Evolutionary conservation across 1,140 invertebrate genomes (phyloP), one percentile per base, ranked within the genome.

Genomic region (Paraescarpia echinospica): DNA sequence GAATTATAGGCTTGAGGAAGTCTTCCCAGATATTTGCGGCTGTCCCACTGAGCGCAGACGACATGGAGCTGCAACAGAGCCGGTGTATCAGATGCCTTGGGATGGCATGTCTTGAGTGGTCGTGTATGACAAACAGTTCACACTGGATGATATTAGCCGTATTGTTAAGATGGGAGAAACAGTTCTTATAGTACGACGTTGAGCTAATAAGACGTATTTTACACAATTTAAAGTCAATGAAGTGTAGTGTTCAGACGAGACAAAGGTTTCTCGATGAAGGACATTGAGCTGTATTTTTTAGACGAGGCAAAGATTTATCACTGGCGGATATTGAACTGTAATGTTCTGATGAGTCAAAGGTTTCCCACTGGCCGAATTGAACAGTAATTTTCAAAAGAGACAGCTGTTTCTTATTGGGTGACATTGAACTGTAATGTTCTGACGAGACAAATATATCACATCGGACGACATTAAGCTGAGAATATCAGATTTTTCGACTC

Each of bases 21-120:
- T 91, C 88, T 89, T 90, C 89, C 92, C 92, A 92, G 12, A 35
- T 34, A 88, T 92, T 92, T 89, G 92, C 92, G 33, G 92, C 89
- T 77, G 77, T 0, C 33, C 92, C 92, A 35, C 89, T 90, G 12
- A 92, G 41, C 9, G 92, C 34, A 4, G 92, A 92, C 33, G 92
- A 92, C 89, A 92, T 89, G 34, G 92, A 92, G 2, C 92, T 92
- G 2, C 2, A 41, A 34, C 18, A 59, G 48, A 34, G n/a, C 18
- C 14, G 5, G n/a, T 35, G 5, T 41, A 33, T 77, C 14, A 27
- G 8, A 77, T 77, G 27, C 22, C 27, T 27, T 2, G 22, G 59
- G 22, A 31, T 77, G 59, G 22, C 22, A 77, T 27, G 59, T 27
- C 4, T 27, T 77, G 59, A 77, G 59, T 77, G 59, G 18, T 51